A percentile compares a stretch with the other conserved stretches of the same genome.
Evolutionary conservation across 2,797 vertebrate genomes (phyloP).

Genomic region (Ceryle rudis): DNA sequence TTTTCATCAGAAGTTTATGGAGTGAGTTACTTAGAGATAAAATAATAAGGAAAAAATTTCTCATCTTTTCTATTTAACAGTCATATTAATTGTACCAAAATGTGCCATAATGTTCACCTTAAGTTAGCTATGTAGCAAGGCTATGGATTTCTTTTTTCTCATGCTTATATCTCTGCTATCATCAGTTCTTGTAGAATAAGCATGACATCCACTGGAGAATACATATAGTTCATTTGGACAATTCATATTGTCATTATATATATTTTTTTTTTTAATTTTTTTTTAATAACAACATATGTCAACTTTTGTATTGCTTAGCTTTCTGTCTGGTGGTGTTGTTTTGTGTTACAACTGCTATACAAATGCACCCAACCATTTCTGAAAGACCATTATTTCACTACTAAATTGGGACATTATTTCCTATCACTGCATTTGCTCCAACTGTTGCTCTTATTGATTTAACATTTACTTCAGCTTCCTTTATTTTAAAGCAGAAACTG

Average conservation of each 20-base stretch:
- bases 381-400: background rate
- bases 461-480: background rate
- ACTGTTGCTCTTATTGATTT: background rate
- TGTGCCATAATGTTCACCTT: background rate
- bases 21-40: background rate
- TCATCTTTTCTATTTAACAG: background rate
- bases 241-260: rapidly evolving
- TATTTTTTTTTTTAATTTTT: background rate
- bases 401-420: background rate
- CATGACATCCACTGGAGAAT: background rate
- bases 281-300: background rate
- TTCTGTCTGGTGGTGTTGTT: background rate
- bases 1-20: background rate
- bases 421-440: background rate
- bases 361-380: background rate
- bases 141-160: background rate
- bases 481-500: background rate
- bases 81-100: background rate
- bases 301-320: background rate
- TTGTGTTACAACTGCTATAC: background rate
- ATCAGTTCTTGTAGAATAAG: background rate
- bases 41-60: background rate
- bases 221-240: background rate
- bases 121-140: background rate
- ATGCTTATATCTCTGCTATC: background rate